These are phyloP conservation scores for Atherinosoma microstoma DNA, from an alignment of 2,797 vertebrate genomes.

Conservation along the genomic window DNA sequence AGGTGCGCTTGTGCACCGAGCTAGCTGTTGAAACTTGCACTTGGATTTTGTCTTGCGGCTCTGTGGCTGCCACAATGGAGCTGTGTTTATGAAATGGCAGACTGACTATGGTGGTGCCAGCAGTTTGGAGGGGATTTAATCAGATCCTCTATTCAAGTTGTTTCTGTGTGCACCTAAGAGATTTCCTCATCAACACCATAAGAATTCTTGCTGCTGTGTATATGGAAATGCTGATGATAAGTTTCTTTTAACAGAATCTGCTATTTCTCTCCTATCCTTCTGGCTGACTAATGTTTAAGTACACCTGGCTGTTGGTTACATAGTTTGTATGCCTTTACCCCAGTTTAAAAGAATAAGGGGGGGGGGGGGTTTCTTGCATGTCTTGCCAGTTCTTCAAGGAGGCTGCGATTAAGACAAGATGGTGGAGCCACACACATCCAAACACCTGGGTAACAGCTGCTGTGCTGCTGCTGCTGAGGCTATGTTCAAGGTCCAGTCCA, in stretches of 20 bases:
- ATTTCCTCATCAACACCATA: neutral
- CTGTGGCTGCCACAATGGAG: slow-evolving; percentile 51
- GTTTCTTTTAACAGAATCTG: slow-evolving; percentile 48
- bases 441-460: slow-evolving; percentile 83
- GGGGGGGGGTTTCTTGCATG: slow-evolving; percentile 72
- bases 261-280: slow-evolving; percentile 54
- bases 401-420: slow-evolving; percentile 76
- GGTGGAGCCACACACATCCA: slow-evolving; percentile 75
- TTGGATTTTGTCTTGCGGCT: slow-evolving; percentile 66
- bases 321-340: slow-evolving; percentile 66
- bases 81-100: slow-evolving; percentile 72
- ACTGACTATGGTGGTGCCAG: slow-evolving; percentile 62
- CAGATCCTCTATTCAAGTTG: slow-evolving; percentile 36
- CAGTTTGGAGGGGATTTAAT: slow-evolving; percentile 41
- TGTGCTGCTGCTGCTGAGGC: slow-evolving; percentile 49
- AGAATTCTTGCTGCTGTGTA: slow-evolving; percentile 26
- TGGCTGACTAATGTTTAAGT: slow-evolving; percentile 62
- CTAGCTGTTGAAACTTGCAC: slow-evolving; percentile 75
- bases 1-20: slow-evolving; percentile 73
- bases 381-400: slow-evolving; percentile 77
- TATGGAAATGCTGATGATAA: slow-evolving; percentile 62
- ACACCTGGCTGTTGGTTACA: slow-evolving; percentile 68
- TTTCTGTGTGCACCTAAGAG: slow-evolving; percentile 27
- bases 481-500: slow-evolving; percentile 47
- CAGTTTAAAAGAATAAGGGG: slow-evolving; percentile 67